Evolutionary conservation across 2,888 invertebrate genomes (phyloP), one percentile per base, ranked within the genome.

Genomic region (Calephelis perditalis): DNA sequence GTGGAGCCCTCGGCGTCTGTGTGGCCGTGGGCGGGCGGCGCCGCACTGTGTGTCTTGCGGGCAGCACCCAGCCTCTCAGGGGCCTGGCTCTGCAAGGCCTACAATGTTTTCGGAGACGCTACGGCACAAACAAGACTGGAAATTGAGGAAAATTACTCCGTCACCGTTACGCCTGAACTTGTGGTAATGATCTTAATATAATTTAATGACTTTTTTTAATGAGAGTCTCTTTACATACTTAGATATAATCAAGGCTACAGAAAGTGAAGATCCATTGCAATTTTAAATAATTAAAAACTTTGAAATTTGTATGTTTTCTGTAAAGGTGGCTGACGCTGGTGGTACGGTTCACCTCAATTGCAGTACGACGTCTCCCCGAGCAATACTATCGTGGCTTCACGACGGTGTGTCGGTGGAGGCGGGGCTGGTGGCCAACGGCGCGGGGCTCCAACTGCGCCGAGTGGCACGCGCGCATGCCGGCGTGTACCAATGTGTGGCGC

Each of bases 401-500:
- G 93, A 95, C 83, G 95, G 94, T 60, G 91, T 91, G 71, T 84
- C 92, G 62, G 85, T 93, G 70, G 87, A 70, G 37, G 62, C 64
- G 55, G 67, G 79, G 36, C 78, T 69, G 56, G 94, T 96, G 46
- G 91, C 94, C 58, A 92, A 96, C 66, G 92, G 46, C 46, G 71
- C 67, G 26, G 67, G 69, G 64, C 79, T 86, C 37, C 63, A 67
- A 65, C 63, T 88, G 71, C 79, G 79, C 35, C 78, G 70, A 56
- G 94, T 96, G 45, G 91, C 94, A 58, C 92, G 96, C 66, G 92
- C 94, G 61, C 96, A 96, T 85, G 93, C 94, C 71, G 97, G 97
- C 65, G 94, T 96, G 90, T 97, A 97, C 90, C 97, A 97, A 85
- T 97, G 97, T 82, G 89, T 96, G 67, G 95, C 95, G 46, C 92